Conservation (phyloP, 2,797 vertebrate genomes). For the Benthosema pterotum region DNA sequence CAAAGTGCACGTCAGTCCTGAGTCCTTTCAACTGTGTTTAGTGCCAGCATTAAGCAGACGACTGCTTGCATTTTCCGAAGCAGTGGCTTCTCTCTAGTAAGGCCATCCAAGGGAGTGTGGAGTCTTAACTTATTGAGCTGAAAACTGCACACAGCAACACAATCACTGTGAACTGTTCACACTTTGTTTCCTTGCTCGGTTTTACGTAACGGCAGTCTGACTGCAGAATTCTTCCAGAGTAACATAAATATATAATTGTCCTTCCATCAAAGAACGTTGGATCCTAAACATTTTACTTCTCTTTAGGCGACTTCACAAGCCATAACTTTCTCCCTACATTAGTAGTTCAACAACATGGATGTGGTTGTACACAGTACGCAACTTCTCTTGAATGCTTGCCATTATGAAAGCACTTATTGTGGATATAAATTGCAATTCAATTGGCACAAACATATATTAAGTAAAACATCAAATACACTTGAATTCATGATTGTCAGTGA, state of each 20-base stretch:
- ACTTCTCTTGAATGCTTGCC: constrained; percentile 13
- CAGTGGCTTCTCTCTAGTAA: constrained; percentile 21
- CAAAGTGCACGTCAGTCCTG: no score
- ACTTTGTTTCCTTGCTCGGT: constrained; percentile 46
- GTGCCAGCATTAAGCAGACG: constrained; percentile 8
- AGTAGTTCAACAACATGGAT: constrained; percentile 16
- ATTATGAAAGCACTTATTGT: constrained; percentile 22
- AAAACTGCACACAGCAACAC: constrained; percentile 33
- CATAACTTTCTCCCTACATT: constrained; percentile 24
- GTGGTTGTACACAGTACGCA: constrained; percentile 31
- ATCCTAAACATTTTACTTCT: constrained; percentile 2
- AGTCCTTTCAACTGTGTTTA: neutral
- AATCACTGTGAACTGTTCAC: constrained; percentile 44
- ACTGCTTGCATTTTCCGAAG: neutral
- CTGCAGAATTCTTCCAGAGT: constrained; percentile 29
- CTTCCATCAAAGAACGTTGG: neutral
- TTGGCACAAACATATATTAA: constrained; percentile 23
- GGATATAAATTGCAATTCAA: constrained; percentile 12
- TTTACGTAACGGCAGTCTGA: constrained; percentile 33
- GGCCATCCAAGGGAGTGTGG: constrained; percentile 35
- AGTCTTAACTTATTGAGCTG: constrained; percentile 32
- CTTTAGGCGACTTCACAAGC: constrained; percentile 15
- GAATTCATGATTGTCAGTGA: constrained; percentile 33
- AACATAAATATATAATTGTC: neutral
- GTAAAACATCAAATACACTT: constrained; percentile 20